Conservation (phyloP, 2,888 invertebrate genomes). For the Cataglyphis altisquamis region DNA sequence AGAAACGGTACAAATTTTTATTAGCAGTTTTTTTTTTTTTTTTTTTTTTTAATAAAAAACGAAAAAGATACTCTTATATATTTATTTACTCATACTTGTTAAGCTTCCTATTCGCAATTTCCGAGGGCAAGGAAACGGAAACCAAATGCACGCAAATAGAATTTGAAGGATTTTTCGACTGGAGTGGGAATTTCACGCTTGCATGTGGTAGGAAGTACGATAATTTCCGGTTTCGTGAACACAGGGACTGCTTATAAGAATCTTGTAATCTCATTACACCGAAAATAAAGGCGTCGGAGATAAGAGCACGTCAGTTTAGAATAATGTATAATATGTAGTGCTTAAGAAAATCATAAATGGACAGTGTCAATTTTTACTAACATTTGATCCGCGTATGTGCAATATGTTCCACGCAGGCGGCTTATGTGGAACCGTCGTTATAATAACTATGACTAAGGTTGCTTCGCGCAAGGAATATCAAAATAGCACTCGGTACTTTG, state of each 20-base stretch:
- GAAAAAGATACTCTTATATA: not conserved
- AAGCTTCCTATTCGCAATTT: not conserved
- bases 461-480: slow-evolving; percentile 74
- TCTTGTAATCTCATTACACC: not conserved
- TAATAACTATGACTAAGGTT: slow-evolving; percentile 68
- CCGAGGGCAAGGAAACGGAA: slow-evolving; percentile 14
- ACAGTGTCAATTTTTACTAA: slow-evolving; percentile 35
- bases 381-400: slow-evolving; percentile 20
- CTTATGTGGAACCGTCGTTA: slow-evolving; percentile 54
- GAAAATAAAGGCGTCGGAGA: slow-evolving; percentile 1
- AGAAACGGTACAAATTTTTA: slow-evolving; percentile 12
- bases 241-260: not conserved
- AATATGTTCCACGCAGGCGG: slow-evolving; percentile 49
- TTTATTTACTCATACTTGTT: not conserved
- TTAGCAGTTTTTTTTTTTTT: not conserved
- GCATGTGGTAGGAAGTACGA: slow-evolving; percentile 6
- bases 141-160: slow-evolving; percentile 24
- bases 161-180: slow-evolving; percentile 30
- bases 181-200: not conserved
- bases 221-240: slow-evolving; percentile 25
- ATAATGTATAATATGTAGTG: not conserved
- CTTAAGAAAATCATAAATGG: slow-evolving; percentile 4
- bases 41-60: not conserved
- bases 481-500: slow-evolving; percentile 53
- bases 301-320: not conserved